Conservation (phyloP, 2,888 invertebrate genomes). For the Scelioninae gen. 1 region DNA sequence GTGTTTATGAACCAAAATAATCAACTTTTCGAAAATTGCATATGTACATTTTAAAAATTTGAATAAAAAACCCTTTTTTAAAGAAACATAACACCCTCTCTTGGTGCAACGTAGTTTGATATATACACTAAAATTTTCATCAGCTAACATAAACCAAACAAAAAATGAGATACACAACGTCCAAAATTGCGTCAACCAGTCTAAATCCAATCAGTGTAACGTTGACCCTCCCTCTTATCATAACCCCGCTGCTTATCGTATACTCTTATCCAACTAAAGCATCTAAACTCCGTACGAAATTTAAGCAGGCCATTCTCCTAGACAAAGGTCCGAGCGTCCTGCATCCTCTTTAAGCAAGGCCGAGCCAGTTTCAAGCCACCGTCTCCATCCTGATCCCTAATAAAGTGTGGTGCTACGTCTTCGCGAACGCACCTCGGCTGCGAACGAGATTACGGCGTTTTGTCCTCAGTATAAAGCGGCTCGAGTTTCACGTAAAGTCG, state of each 20-base stretch:
- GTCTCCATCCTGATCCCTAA: slow-evolving; percentile 38
- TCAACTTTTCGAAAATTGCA: no score
- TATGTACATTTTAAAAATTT: no score
- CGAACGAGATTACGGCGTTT: slow-evolving; percentile 45
- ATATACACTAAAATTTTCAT: no score
- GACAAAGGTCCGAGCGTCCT: slow-evolving; percentile 33
- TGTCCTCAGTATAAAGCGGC: slow-evolving; percentile 26
- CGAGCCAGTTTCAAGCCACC: slow-evolving; percentile 7
- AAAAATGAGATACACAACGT: neutral
- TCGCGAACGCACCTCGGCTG: slow-evolving; percentile 33
- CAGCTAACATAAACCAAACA: no score
- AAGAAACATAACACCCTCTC: no score
- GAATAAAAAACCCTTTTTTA: no score
- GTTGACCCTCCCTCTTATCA: slow-evolving; percentile 20
- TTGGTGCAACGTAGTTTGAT: no score
- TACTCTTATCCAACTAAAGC: slow-evolving; percentile 32
- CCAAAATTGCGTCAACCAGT: neutral
- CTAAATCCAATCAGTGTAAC: slow-evolving; percentile 35
- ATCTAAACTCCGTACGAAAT: slow-evolving; percentile 33
- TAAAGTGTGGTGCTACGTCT: slow-evolving; percentile 46
- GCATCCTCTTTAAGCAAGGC: slow-evolving; percentile 37
- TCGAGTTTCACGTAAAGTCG: slow-evolving; percentile 26
- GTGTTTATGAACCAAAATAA: no score
- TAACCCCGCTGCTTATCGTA: slow-evolving; percentile 32
- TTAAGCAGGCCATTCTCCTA: slow-evolving; percentile 14